phyloP scores from a whole-genome alignment of 2,888 invertebrate genomes.

The Odontomyia ornata region DNA sequence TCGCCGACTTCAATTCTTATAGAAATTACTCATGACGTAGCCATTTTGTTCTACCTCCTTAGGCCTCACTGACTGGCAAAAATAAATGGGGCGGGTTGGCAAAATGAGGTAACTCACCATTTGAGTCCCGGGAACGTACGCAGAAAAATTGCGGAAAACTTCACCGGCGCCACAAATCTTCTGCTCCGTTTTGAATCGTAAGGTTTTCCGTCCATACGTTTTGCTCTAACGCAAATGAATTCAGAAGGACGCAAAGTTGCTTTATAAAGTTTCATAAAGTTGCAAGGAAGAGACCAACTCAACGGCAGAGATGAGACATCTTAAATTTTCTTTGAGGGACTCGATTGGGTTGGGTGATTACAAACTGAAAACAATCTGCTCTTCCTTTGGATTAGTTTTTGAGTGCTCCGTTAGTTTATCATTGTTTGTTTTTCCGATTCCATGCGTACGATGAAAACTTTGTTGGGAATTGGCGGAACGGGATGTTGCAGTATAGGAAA shows the following conservation, averaged over 20 bases:
- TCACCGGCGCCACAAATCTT: slow-evolving; percentile 52
- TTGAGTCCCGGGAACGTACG: slow-evolving; percentile 9
- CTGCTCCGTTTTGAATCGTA: slow-evolving; percentile 29
- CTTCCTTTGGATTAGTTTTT: neutral
- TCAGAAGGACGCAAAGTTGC: neutral
- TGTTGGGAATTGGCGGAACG: no score
- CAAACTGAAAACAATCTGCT: neutral
- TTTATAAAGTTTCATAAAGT: neutral
- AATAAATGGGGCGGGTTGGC: neutral
- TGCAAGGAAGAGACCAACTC: neutral
- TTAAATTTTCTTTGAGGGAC: neutral
- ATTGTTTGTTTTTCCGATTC: neutral
- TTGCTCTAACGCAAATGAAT: neutral
- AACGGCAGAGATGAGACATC: neutral
- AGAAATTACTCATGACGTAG: slow-evolving; percentile 1
- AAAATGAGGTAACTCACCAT: slow-evolving; percentile 3
- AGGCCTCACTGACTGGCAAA: neutral
- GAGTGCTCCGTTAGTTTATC: neutral
- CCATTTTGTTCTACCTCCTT: slow-evolving; percentile 5
- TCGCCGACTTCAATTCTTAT: neutral
- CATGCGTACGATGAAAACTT: neutral
- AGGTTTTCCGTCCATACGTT: slow-evolving; percentile 6
- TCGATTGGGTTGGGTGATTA: neutral
- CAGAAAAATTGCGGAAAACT: slow-evolving; percentile 47
- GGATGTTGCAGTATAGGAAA: no score